phyloP scores from a whole-genome alignment of 2,888 invertebrate species.

The Tenthredo amoena region DNA sequence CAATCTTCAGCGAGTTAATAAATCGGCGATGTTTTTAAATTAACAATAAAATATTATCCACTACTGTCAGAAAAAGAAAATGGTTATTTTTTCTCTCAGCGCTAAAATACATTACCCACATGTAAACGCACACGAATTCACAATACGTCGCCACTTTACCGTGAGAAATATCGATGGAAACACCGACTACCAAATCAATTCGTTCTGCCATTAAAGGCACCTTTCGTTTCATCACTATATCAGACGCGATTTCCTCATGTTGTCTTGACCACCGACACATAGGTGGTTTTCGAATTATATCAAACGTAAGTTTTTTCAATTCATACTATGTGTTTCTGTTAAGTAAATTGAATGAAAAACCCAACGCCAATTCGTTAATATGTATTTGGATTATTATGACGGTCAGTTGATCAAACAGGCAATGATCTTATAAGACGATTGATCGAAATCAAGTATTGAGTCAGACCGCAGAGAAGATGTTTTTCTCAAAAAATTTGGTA shows the following conservation, averaged over 20 bases:
- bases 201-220: not conserved
- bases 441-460: not conserved
- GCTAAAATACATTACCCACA: not conserved
- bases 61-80: not conserved
- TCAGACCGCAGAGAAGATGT: not conserved
- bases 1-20: not conserved
- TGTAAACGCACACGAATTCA: not conserved
- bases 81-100: not conserved
- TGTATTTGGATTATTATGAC: not conserved
- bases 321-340: not conserved
- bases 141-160: not conserved
- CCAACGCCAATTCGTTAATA: not conserved
- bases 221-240: not conserved
- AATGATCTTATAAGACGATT: not conserved
- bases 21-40: constrained; percentile 2
- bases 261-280: not conserved
- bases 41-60: not conserved
- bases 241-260: not conserved
- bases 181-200: not conserved
- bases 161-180: not conserved
- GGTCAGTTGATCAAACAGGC: not conserved
- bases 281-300: not conserved
- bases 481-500: not conserved
- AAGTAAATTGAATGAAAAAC: not conserved
- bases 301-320: not conserved